Base-by-base conservation (phyloP, 2,113 vertebrate genomes). In the Onychorhynchus coronatus region DNA sequence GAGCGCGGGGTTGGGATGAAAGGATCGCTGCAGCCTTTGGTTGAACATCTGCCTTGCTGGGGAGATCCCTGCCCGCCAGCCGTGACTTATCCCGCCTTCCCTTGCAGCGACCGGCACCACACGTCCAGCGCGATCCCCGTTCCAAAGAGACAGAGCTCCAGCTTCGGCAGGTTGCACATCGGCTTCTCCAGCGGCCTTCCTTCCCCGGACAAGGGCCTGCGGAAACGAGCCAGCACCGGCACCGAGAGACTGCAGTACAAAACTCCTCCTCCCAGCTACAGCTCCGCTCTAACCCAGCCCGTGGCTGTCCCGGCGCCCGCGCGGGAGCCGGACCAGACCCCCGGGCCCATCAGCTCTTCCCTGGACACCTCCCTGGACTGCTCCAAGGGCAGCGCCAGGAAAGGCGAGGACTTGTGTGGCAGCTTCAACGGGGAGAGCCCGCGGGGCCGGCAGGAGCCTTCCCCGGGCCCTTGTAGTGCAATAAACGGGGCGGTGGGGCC, bases 41-140 rank as follows among this genome's bases (percentile, higher is more conserved):
- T 93, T 90, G 44, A 86, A 77, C 88, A 80, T 90, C 79, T 91
- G 59, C 37, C 12, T 41, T 62, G 75, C 67, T 91, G 2, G 5
- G 56, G 78, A 94, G 41, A n/a, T n/a, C n/a, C n/a, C 2, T 52
- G 70, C 49, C 71, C 76, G 85, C 67, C 70, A 61, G 59, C 59
- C 84, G 52, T 88, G 79, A 78, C 84, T 85, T 85, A 14, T 78
- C 91, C 81, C 95, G 93, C 35, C 96, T 46, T 2, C 91, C 88
- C 62, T 91, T 85, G 35, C 85, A 99, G 99, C 6, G 99, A 99
- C 94, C 98, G 98, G 56, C 98, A 98, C 95, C 98, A 99, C 25
- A 98, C 98, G 70, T 99, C 99, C 71, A 99, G 98, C 68, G 98
- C 99, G 46, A 99, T 99, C 96, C 99, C 99, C 0, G 99, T 99